A percentile compares a stretch with the other conserved stretches of the same genome.
Evolutionary conservation across 2,797 vertebrate species (phyloP).

Genomic region (Pelobates cultripes): DNA sequence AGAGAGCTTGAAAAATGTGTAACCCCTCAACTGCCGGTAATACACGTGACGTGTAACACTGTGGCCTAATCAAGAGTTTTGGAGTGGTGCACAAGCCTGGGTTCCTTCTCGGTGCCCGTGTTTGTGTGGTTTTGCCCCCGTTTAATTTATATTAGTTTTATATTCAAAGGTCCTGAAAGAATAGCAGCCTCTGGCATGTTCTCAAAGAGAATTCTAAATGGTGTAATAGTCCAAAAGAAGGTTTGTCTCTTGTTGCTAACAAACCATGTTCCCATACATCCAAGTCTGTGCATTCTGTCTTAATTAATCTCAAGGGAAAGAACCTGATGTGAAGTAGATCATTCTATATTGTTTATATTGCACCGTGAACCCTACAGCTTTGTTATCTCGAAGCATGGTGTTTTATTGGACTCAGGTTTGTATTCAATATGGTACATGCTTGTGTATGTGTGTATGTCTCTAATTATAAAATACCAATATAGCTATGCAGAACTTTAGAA

Average conservation of each 20-base stretch:
- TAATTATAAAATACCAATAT: not conserved
- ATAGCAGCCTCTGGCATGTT: not conserved
- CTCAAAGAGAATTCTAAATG: not conserved
- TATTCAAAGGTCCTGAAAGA: not conserved
- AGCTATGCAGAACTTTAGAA: not conserved
- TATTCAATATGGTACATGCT: not conserved
- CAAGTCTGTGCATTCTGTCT: not conserved
- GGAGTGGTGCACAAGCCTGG: not conserved
- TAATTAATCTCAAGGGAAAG: constrained; percentile 9
- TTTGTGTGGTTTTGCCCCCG: constrained; percentile 6
- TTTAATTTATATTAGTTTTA: not conserved
- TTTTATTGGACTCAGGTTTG: not conserved
- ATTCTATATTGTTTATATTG: not conserved
- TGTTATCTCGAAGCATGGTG: not conserved
- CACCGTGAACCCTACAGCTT: not conserved
- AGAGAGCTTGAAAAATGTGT: constrained; percentile 36
- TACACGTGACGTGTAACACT: constrained; percentile 13
- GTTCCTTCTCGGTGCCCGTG: not conserved
- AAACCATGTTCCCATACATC: not conserved
- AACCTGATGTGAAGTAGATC: not conserved
- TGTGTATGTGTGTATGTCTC: not conserved
- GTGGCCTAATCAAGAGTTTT: not conserved
- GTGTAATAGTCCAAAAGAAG: not conserved
- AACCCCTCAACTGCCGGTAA: constrained; percentile 37
- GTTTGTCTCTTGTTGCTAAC: not conserved